Evolutionary conservation across 2,797 vertebrate species (phyloP), one percentile per base, ranked within the genome.

Genomic region (Hydrolagus colliei): DNA sequence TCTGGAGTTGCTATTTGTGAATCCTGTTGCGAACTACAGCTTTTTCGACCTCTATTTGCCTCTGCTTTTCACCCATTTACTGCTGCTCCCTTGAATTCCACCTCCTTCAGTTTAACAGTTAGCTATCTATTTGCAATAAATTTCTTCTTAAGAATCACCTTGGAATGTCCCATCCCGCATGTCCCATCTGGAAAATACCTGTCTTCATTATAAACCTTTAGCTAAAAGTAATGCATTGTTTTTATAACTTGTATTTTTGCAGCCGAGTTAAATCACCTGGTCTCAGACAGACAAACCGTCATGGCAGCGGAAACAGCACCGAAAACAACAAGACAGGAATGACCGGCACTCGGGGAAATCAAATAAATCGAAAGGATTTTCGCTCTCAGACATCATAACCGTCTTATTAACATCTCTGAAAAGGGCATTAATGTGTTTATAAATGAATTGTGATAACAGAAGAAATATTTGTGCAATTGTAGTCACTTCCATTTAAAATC

Each of bases 261-360:
- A 94, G 93, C 91, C 94, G 93, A 89, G 93, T 93, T 89, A 93
- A 91, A 27, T 20, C 86, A 85, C 88, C 87, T 0, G 88, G 73
- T 73, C 88, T 87, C 1, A 91, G 92, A 89, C 76, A 89, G 87
- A 1, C 88, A 80, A 18, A 90, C 86, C 90, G 87, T 76, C 86
- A 86, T 65, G 90, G 88, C 78, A 87, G 87, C 0, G 88, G 91
- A 87, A 90, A 87, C 88, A 88, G 88, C 89, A 87, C 87, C 0
- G 79, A 89, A 72, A 88, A 18, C 86, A 92, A 90, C 86, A 92
- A 90, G 87, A 76, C 89, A 0, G 88, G 89, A 87, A 93, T 84
- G 63, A 84, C 8, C 41, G 79, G 65, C 35, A 32, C 32, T 41
- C 65, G 91, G 89, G 94, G 90, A 89, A 92, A 85, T 87, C 91